Base-by-base conservation (phyloP, 2,797 vertebrate genomes). In the Pangasius djambal region DNA sequence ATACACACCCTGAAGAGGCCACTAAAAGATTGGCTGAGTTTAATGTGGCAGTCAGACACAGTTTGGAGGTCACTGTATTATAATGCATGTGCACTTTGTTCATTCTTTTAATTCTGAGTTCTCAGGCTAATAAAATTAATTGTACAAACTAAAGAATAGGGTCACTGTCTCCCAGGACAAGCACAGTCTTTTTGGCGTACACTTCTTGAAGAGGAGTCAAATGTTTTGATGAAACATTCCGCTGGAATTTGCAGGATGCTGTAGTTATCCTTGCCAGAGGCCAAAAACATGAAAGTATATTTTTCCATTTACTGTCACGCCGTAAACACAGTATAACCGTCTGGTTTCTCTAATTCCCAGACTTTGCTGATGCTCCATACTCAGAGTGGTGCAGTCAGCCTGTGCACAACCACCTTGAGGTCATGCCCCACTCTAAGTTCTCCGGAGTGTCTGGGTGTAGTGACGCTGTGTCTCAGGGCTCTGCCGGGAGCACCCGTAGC, bases 391-490 rank as follows among this genome's bases (percentile, higher is more conserved):
- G 97, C 92, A 97, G 97, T 40, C 98, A 97, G 91, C 95, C 96
- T 28, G 95, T 98, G 92, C 97, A 98, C 91, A 97, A 97, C 94
- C 98, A 98, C 74, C 96, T 99, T 92, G 99, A 99, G 93, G 97
- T 97, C 90, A 97, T 97, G 95, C 96, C 97, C 89, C 97, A 97
- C 95, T 97, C 98, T 65, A 99, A 98, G 94, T 98, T 97, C 95
- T 99, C 98, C 0, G 98, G 98, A n/a, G 97, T 98, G 94, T 99
- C 98, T 8, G 97, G 98, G 87, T 99, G 98, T 94, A 99, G 98
- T 63, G 98, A 99, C 72, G 97, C 96, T 0, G 98, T 97, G 28
- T 99, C 98, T 87, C 98, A 98, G 90, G 96, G 97, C 84, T 99
- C 98, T 48, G 95, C 97, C 88, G 97, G 97, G 92, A 98, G 98